These are phyloP conservation scores for Lagopus muta DNA, from an alignment of 2,113 vertebrate species.

Conservation along the genomic window DNA sequence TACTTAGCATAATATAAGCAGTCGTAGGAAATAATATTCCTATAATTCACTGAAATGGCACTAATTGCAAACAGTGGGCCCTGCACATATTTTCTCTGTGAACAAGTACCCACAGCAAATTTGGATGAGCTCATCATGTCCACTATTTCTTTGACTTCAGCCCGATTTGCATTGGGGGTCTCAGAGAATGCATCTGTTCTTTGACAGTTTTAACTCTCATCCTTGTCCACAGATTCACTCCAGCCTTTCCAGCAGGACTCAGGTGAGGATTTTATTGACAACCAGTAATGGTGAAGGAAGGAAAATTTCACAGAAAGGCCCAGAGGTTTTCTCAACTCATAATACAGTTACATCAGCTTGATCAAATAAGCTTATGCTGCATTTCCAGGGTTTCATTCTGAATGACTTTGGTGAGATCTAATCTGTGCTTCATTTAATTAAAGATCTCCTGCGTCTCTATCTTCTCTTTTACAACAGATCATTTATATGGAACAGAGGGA, in stretches of 20 bases:
- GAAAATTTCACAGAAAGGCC: background rate
- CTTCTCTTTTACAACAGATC: background rate
- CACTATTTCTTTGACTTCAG: background rate
- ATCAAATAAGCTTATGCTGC: background rate
- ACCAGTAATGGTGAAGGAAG: background rate
- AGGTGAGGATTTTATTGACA: background rate
- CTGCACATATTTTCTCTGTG: background rate
- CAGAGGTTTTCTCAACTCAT: background rate
- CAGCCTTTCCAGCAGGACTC: background rate
- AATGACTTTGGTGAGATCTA: constrained; percentile 34
- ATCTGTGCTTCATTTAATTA: constrained; percentile 66
- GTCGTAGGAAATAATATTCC: background rate
- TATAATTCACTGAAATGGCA: background rate
- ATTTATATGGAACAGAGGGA: constrained; percentile 14
- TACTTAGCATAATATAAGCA: background rate
- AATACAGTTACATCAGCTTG: background rate
- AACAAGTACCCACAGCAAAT: background rate
- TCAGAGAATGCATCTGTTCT: background rate
- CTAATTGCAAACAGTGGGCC: background rate
- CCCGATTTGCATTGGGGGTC: background rate
- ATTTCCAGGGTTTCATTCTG: constrained; percentile 10
- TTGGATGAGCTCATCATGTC: background rate
- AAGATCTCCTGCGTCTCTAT: constrained; percentile 31
- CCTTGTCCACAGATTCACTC: constrained; percentile 7
- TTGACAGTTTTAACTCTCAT: background rate